Evolutionary conservation across 2,113 vertebrate species (phyloP), one percentile per base, ranked within the genome.

Genomic region (Pituophis catenifer): DNA sequence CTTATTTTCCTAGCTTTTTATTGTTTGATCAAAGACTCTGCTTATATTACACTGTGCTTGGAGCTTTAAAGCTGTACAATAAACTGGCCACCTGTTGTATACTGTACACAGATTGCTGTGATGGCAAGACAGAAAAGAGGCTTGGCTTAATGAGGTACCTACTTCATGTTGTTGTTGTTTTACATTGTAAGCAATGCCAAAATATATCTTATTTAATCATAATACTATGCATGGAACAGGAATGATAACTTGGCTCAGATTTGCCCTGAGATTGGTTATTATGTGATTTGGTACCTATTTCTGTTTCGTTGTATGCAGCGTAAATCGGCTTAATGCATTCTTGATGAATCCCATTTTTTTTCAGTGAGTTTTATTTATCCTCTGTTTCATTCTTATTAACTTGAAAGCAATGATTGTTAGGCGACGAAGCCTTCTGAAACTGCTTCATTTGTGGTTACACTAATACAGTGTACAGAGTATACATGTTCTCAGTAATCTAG

Each of bases 61-160:
- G 93, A 94, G 48, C 38, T 94, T 96, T 94, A 95, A 92, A 92
- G 52, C 88, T 92, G 54, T 95, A 89, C 88, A 95, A 91, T 48
- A 38, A 29, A 9, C 88, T 93, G 91, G 53, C 90, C 57, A 0
- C 65, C 89, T 92, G 52, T 90, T 93, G 17, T 62, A 6, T 90
- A 12, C 89, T 91, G 9, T 91, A 11, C 29, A 33, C 6, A 89
- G 44, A 86, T 95, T 90, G 75, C 62, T 92, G 44, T 55, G 81
- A 23, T 90, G 9, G 33, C 26, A 92, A 62, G 52, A 89, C 86
- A 19, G 21, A 21, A 23, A 48, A 19, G 44, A 89, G 92, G 1
- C 1, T 15, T 94, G 93, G 26, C 59, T 91, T 94, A 90, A 48
- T 90, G 65, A 1, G 44, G 2, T 89, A 2, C 0, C 1, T 90